Conservation (phyloP, 2,797 vertebrate genomes). For the Phyllotis vaccarum region DNA sequence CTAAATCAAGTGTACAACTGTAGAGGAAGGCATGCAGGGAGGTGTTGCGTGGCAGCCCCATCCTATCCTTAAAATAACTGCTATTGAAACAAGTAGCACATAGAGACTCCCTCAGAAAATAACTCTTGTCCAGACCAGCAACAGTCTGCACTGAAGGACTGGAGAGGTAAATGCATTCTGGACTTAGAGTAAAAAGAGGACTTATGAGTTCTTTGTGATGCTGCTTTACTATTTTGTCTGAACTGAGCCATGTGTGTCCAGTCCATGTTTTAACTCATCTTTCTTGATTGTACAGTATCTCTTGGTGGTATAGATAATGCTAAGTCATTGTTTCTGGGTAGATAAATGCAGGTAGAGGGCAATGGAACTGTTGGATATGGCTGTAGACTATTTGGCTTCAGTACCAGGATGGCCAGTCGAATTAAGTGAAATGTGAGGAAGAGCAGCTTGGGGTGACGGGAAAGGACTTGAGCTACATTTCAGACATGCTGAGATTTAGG, state of each 20-base stretch:
- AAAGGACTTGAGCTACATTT: neutral
- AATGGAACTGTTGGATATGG: neutral
- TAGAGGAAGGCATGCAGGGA: neutral
- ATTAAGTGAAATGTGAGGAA: neutral
- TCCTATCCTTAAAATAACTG: conserved; percentile 39
- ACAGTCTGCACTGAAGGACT: neutral
- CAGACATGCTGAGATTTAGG: neutral
- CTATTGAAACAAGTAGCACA: neutral
- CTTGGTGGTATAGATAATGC: neutral
- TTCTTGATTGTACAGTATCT: neutral
- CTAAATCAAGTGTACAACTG: neutral
- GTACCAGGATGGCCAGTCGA: neutral
- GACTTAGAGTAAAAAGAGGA: neutral
- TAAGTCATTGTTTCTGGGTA: conserved; percentile 13
- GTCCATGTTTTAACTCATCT: neutral
- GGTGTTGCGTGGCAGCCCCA: neutral
- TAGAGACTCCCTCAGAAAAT: conserved; percentile 9
- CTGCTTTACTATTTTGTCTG: neutral
- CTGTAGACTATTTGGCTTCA: neutral
- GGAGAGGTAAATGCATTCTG: neutral
- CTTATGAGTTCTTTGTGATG: neutral
- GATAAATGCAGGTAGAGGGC: neutral
- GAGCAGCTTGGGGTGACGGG: neutral
- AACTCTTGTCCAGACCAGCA: neutral
- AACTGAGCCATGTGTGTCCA: conserved; percentile 5